Conservation (phyloP, 1,140 invertebrate species). For the Oedothorax gibbosus region DNA sequence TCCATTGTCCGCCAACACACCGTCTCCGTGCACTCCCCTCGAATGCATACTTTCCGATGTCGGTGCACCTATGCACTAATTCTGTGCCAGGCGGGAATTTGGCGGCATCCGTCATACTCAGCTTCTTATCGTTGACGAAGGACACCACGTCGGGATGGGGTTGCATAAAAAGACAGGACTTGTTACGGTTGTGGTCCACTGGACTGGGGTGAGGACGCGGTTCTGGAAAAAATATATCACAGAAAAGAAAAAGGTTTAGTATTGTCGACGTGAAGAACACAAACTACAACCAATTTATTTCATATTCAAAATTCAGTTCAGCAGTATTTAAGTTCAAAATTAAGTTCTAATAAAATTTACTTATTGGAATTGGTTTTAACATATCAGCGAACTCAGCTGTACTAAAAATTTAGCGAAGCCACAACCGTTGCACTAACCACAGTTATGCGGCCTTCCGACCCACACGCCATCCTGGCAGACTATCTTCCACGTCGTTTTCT, state of each 20-base stretch:
- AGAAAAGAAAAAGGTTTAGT: too few relatives aligned
- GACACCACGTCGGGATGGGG: conserved; percentile 82
- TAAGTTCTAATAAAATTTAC: not conserved
- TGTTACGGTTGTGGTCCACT: conserved; percentile 70
- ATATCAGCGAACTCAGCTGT: not conserved
- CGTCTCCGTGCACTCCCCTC: conserved; percentile 74
- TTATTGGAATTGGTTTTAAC: not conserved
- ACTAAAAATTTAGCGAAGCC: too few relatives aligned
- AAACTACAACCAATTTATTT: too few relatives aligned
- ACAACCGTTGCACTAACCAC: conserved; percentile 71
- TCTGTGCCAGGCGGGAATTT: conserved; percentile 81
- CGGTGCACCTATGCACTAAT: conserved; percentile 78
- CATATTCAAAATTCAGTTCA: too few relatives aligned
- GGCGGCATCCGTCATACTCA: conserved; percentile 76
- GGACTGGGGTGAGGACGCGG: conserved; percentile 2
- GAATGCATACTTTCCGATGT: conserved; percentile 80
- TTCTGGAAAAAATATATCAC: conserved; percentile 15
- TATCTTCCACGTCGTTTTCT: conserved; percentile 84
- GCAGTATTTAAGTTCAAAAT: too few relatives aligned
- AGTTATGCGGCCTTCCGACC: conserved; percentile 81
- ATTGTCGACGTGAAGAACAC: too few relatives aligned
- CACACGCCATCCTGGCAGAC: conserved; percentile 85
- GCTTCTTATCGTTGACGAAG: conserved; percentile 81
- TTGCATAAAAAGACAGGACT: conserved; percentile 81
- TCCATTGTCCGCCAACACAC: conserved; percentile 82